Conservation (phyloP, 2,888 invertebrate genomes). For the Lasioglossum leucozonium region DNA sequence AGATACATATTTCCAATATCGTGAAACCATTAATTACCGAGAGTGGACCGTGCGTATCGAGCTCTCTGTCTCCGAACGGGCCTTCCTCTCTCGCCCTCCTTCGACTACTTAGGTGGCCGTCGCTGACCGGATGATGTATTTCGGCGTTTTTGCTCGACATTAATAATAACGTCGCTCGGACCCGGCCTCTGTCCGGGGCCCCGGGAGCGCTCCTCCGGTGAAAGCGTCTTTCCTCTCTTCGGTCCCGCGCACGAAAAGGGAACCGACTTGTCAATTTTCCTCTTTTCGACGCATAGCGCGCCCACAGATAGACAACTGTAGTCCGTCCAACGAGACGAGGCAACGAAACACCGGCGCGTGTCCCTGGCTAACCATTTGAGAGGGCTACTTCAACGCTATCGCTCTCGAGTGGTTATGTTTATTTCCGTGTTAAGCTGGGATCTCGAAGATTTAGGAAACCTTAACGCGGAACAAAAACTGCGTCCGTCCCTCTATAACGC, state of each 20-base stretch:
- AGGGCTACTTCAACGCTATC: too few species aligned
- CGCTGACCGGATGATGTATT: constrained; percentile 78
- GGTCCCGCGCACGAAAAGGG: not conserved
- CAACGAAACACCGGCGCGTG: too few species aligned
- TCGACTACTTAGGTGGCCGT: constrained; percentile 80
- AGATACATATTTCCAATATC: constrained; percentile 80
- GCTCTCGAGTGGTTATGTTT: too few species aligned
- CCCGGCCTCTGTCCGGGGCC: constrained; percentile 24
- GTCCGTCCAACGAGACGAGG: too few species aligned
- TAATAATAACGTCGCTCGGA: constrained; percentile 76
- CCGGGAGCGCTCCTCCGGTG: constrained; percentile 24
- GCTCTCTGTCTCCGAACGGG: constrained; percentile 67
- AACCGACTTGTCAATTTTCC: constrained; percentile 30
- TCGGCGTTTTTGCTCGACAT: constrained; percentile 79
- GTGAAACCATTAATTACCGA: constrained; percentile 81
- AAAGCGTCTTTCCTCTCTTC: constrained; percentile 35
- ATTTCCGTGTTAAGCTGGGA: too few species aligned
- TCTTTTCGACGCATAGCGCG: not conserved
- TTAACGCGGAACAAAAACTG: too few species aligned
- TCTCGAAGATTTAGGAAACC: too few species aligned
- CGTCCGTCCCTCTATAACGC: too few species aligned
- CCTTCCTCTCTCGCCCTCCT: constrained; percentile 42
- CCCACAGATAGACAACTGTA: too few species aligned
- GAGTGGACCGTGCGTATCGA: constrained; percentile 60
- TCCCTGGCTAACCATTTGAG: too few species aligned